Base-by-base conservation (phyloP, 2,113 vertebrate species). In the Oncorhynchus keta region DNA sequence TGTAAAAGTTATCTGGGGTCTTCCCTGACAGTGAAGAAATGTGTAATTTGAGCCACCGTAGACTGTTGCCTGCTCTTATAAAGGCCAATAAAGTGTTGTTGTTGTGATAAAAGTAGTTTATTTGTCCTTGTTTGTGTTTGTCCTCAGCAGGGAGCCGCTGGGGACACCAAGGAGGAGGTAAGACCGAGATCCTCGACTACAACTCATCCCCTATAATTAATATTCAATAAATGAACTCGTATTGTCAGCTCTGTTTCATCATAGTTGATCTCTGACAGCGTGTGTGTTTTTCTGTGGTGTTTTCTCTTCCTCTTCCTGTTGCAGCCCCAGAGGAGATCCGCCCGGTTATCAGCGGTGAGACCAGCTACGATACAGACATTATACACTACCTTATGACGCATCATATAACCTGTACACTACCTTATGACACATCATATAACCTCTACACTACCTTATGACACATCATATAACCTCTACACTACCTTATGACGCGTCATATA, bases 261-360 rank as follows among this genome's bases (percentile, higher is more conserved):
- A 55, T 18, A 55, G 51, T 55, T 18, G 72, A 7, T 30, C 20
- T 68, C 13, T 4, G 16, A 48, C 20, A 39, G 62, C 22, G 64
- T 72, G 2, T 76, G 5, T 72, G n/a, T 32, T 39, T 6, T 39
- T 9, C 6, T 39, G 35, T 45, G 39, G 2, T 45, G 39, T 45
- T 45, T 45, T 3, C 39, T 45, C 9, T 85, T 80, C 14, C 39
- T 45, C 9, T 85, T 80, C 20, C 1, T 91, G 76, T 88, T 87
- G 39, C 90, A 99, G 97, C 97, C 97, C 90, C 93, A 95, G 93
- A 97, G 97, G 94, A 95, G 96, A 95, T 99, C 97, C 28, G 94
- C 95, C 69, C 93, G 97, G 91, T 93, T 98, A 93, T 97, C 94
- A 12, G 94, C 95, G 90, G 97, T 99, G 93, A 95, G 97, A 59